Evolutionary conservation across 2,797 vertebrate genomes (phyloP).

Genomic region (Myotis findleyi): DNA sequence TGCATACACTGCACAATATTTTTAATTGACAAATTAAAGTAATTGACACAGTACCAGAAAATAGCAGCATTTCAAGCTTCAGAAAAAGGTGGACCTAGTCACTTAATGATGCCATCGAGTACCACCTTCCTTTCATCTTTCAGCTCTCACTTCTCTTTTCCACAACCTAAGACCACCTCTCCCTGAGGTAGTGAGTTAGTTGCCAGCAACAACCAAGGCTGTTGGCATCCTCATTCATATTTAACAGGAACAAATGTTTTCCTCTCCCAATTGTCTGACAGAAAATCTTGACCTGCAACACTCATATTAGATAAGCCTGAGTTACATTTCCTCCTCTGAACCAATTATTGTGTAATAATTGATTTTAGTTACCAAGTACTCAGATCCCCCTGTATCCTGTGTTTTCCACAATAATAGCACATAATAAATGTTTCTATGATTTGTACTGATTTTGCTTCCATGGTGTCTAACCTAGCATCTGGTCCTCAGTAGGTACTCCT

Average conservation of each 20-base stretch:
- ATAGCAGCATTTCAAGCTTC: neutral
- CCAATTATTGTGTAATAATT: neutral
- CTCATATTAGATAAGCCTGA: neutral
- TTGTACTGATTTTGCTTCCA: neutral
- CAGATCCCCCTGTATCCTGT: neutral
- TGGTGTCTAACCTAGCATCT: neutral
- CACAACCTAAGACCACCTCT: neutral
- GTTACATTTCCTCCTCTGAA: neutral
- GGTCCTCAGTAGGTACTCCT: neutral
- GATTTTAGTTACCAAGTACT: neutral
- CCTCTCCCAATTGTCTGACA: neutral
- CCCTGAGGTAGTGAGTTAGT: neutral
- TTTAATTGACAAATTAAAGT: neutral
- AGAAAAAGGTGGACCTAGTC: neutral
- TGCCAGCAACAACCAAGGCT: neutral
- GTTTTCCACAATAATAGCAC: neutral
- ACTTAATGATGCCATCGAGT: neutral
- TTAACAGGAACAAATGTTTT: neutral
- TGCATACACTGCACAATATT: neutral
- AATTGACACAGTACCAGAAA: neutral
- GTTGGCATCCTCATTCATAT: too few relatives aligned
- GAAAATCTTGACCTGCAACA: neutral
- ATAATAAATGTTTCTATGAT: neutral
- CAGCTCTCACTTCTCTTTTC: neutral
- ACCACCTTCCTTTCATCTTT: neutral